These are phyloP conservation scores for Proterorhinus semilunaris DNA, from an alignment of 2,113 vertebrate genomes.

Conservation along the genomic window DNA sequence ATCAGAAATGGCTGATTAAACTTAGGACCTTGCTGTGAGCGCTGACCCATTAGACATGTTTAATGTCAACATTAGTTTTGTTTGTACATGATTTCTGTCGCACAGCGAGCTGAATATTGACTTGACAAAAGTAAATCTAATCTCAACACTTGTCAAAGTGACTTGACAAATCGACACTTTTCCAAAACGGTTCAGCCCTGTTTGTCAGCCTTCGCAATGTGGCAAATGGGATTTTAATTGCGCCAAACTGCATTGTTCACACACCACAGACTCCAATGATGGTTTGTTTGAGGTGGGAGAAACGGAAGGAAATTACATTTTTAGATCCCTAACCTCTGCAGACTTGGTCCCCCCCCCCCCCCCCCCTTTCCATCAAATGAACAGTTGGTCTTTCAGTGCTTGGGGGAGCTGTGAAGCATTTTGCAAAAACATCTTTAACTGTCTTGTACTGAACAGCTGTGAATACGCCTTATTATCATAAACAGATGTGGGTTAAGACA, in stretches of 20 bases:
- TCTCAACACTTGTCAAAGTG: no score
- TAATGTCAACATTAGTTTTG: no score
- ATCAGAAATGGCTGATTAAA: no score
- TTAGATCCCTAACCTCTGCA: constrained; percentile 12
- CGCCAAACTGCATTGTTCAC: constrained; percentile 31
- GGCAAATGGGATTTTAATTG: constrained; percentile 35
- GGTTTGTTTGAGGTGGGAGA: constrained; percentile 12
- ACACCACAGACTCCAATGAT: constrained; percentile 26
- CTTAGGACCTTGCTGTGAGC: no score
- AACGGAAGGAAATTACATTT: constrained; percentile 19
- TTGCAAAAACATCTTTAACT: not conserved
- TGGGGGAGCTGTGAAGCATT: not conserved
- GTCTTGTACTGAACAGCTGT: constrained; percentile 1
- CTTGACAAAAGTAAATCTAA: no score
- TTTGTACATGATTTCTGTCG: no score
- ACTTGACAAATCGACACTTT: no score
- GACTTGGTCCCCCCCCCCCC: not conserved
- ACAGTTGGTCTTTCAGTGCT: constrained; percentile 3
- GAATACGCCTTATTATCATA: not conserved
- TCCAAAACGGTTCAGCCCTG: no score
- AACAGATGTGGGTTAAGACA: not conserved
- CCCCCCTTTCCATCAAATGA: constrained; percentile 2
- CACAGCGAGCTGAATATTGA: no score
- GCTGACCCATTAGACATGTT: no score
- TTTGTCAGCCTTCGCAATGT: constrained; percentile 23